A percentile compares a stretch with the other conserved stretches of the same genome.
These are phyloP conservation scores for Herpailurus yagouaroundi DNA, from an alignment of 2,113 vertebrate species.

Conservation along the genomic window DNA sequence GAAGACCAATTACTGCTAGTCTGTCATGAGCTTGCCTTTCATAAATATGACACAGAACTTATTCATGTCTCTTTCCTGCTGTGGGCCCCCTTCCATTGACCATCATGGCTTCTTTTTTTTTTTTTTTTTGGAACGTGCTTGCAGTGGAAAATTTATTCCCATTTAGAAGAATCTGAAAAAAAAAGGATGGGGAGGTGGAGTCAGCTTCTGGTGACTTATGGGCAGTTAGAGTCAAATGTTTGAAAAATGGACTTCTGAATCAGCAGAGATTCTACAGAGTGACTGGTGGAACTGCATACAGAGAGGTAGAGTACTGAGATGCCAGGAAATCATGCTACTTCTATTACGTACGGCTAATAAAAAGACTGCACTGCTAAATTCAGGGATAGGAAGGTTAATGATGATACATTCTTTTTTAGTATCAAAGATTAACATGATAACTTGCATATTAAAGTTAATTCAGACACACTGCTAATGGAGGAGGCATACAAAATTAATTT, in stretches of 20 bases:
- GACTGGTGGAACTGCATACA: conserved; percentile 29
- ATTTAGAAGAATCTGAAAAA: conserved; percentile 5
- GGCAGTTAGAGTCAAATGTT: conserved; percentile 61
- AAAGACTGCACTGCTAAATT: conserved; percentile 68
- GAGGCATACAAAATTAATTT: conserved; percentile 78
- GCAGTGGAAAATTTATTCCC: conserved; percentile 57
- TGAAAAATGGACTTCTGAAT: conserved; percentile 68
- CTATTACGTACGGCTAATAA: conserved; percentile 46
- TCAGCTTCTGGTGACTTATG: conserved; percentile 47
- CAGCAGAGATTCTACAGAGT: conserved; percentile 44
- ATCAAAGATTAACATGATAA: conserved; percentile 77
- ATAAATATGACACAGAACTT: not conserved
- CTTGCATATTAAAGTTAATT: conserved; percentile 77
- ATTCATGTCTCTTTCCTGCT: not conserved
- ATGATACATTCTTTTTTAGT: conserved; percentile 73
- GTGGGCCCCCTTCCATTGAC: not conserved
- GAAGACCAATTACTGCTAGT: not conserved
- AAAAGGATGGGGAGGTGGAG: not conserved
- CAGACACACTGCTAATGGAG: conserved; percentile 73
- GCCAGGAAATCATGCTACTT: conserved; percentile 61
- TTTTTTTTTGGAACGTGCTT: not conserved
- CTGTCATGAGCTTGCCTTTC: not conserved
- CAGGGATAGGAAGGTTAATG: conserved; percentile 74
- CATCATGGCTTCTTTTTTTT: not conserved
- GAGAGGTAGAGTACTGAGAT: not conserved